Base-by-base conservation (phyloP, 1,140 invertebrate species). In the Lepidurus arcticus region DNA sequence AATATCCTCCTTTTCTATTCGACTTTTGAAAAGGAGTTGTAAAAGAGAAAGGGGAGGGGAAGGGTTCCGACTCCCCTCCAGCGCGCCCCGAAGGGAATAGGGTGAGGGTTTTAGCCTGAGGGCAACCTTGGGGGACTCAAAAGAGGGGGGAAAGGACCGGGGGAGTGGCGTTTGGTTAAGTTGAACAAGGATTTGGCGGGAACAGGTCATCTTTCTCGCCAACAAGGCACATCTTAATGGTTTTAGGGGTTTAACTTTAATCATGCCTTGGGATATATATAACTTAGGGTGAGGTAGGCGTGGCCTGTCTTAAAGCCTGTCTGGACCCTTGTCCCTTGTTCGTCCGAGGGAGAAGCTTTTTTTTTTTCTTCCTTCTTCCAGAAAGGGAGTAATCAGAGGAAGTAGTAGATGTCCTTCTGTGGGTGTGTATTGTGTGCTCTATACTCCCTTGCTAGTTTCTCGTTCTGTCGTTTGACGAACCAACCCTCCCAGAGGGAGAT, bases 151-250 rank as follows among this genome's bases (percentile, higher is more conserved):
- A 21, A 21, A n/a, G 53, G 21, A 10, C 4, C 16, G 53, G 53
- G 53, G 53, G 53, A 13, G 53, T 65, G 53, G 53, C 34, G 34
- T 34, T 65, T 65, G 53, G 53, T 65, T 65, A 65, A 65, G n/a
- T 13, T 65, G 53, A 65, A 65, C 53, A 65, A 65, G 53, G 53
- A 7, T 65, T 65, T 65, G 53, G 53, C 53, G 53, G 53, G 53
- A n/a, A 65, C 53, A 65, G 53, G 53, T 65, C 53, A 65, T 65
- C 21, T 65, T 65, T 65, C 53, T 65, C 53, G 13, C 53, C 8
- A 16, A 65, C 53, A 65, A 65, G 16, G 53, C 13, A 65, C 53
- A 65, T 65, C 53, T 21, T 65, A 65, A 21, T 65, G 53, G 53
- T 65, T 65, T 65, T 65, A 16, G 21, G 47, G 53, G 53, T 65